phyloP scores from a whole-genome alignment of 2,797 vertebrate species.

The Aulostomus chinensis region DNA sequence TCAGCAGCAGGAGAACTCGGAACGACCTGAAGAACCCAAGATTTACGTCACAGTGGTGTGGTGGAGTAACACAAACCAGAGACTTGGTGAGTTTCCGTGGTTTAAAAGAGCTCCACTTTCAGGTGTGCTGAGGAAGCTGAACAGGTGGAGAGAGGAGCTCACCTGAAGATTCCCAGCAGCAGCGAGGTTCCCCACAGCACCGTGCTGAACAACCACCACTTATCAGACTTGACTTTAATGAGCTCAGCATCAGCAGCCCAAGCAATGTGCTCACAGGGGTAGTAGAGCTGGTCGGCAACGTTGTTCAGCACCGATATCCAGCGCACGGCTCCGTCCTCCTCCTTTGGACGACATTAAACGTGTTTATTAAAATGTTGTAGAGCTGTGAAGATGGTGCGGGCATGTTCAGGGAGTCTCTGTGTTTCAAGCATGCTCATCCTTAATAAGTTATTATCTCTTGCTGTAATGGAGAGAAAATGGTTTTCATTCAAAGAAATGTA shows the following conservation, averaged over 20 bases:
- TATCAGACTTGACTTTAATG: constrained; percentile 75
- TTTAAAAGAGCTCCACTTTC: too few species aligned
- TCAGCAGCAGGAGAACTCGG: constrained; percentile 80
- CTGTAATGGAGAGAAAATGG: too few species aligned
- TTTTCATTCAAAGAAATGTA: too few species aligned
- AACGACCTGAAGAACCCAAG: constrained; percentile 79
- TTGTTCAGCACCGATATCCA: constrained; percentile 89
- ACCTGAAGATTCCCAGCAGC: constrained; percentile 86
- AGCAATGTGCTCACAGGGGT: constrained; percentile 94
- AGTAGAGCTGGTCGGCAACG: constrained; percentile 92
- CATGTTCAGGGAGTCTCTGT: too few species aligned
- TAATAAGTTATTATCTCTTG: too few species aligned
- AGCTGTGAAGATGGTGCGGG: too few species aligned
- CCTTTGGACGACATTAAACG: constrained; percentile 66
- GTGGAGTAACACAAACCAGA: too few species aligned
- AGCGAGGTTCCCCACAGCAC: constrained; percentile 88
- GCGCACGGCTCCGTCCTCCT: constrained; percentile 83
- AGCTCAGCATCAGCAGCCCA: constrained; percentile 90
- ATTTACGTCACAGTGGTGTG: constrained; percentile 1
- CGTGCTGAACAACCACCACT: constrained; percentile 89
- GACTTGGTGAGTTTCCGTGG: background rate
- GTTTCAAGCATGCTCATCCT: too few species aligned
- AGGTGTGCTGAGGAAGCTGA: too few species aligned
- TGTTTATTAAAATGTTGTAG: too few species aligned
- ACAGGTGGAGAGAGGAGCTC: constrained; percentile 11